A percentile compares a stretch with the other conserved stretches of the same genome.
These are phyloP conservation scores for Zaprionus lineosus DNA, from an alignment of 2,888 invertebrate species.

Conservation along the genomic window DNA sequence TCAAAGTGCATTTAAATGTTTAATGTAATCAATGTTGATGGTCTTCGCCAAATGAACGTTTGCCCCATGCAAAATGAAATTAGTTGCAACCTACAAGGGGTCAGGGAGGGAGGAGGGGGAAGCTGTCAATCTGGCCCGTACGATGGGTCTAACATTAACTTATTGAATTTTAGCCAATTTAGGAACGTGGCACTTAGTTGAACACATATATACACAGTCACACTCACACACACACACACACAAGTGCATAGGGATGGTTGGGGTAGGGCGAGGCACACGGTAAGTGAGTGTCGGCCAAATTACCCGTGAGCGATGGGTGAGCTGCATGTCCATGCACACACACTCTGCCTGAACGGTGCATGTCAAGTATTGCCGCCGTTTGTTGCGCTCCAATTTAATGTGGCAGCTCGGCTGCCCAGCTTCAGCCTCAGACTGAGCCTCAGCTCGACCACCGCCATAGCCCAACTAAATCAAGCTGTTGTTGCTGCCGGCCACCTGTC, in stretches of 20 bases:
- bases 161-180: slow-evolving; percentile 78
- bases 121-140: slow-evolving; percentile 56
- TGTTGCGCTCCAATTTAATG: slow-evolving; percentile 68
- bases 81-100: slow-evolving; percentile 51
- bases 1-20: slow-evolving; percentile 28
- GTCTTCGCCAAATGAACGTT: slow-evolving; percentile 18
- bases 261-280: neutral
- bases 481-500: slow-evolving; percentile 61
- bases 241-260: neutral
- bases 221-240: slow-evolving; percentile 2
- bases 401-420: slow-evolving; percentile 50
- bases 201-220: slow-evolving; percentile 17
- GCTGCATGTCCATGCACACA: slow-evolving; percentile 8
- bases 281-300: slow-evolving; percentile 36
- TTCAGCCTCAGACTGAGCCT: no score
- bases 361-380: slow-evolving; percentile 57
- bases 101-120: slow-evolving; percentile 6
- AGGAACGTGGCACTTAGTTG: slow-evolving; percentile 56
- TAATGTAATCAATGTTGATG: slow-evolving; percentile 59
- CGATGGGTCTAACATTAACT: slow-evolving; percentile 65
- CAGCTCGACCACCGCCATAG: neutral
- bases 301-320: slow-evolving; percentile 53
- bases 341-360: slow-evolving; percentile 19
- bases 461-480: slow-evolving; percentile 64
- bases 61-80: slow-evolving; percentile 59